These are phyloP conservation scores for Cephalophus harveyi DNA, from an alignment of 2,113 vertebrate species.

Conservation along the genomic window DNA sequence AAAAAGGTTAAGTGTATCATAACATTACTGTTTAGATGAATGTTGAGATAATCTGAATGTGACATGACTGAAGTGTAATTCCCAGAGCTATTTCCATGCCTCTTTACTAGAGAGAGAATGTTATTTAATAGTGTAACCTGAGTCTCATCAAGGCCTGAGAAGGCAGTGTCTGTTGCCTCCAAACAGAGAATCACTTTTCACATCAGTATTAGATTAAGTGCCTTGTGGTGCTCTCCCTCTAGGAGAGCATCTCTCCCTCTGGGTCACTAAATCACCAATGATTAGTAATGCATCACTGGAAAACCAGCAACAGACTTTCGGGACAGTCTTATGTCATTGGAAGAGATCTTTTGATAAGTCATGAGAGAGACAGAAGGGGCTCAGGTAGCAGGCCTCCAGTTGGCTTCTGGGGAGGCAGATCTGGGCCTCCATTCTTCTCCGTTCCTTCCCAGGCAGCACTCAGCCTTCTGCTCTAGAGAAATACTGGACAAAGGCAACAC, in stretches of 20 bases:
- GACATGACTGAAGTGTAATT: background rate
- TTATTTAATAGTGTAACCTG: background rate
- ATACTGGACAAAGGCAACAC: background rate
- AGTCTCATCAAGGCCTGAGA: background rate
- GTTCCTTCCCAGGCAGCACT: background rate
- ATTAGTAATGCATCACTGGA: fast-evolving
- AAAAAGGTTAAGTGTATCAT: background rate
- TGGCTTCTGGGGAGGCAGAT: background rate
- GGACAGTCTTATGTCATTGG: fast-evolving
- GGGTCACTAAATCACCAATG: too few relatives aligned
- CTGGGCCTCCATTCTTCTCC: background rate
- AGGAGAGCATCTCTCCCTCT: too few relatives aligned
- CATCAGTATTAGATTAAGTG: too few relatives aligned
- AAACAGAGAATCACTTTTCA: background rate
- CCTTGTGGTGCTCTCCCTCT: background rate
- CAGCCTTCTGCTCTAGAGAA: background rate
- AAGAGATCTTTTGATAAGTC: background rate
- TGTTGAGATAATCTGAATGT: background rate
- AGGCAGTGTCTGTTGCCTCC: background rate
- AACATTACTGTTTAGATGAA: background rate
- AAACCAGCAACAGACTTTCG: background rate
- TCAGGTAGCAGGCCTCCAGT: background rate
- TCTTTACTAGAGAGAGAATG: background rate
- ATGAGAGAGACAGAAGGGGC: too few relatives aligned
- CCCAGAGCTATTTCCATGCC: background rate